A percentile compares a stretch with the other conserved stretches of the same genome.
Conservation (phyloP, 1,140 invertebrate genomes). For the Drosophila guanche region DNA sequence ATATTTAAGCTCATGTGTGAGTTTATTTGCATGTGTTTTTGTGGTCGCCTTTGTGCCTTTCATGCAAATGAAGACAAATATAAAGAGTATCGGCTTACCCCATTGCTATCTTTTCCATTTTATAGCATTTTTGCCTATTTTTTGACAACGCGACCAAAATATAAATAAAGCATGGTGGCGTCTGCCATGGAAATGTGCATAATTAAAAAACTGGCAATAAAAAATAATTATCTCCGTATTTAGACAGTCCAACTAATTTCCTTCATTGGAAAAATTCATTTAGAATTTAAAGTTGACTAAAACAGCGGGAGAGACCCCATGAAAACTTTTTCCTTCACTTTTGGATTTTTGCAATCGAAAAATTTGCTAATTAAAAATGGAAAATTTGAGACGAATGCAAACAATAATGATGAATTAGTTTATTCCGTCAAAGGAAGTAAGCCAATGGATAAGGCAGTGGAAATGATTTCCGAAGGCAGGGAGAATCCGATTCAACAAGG, state of each 20-base stretch:
- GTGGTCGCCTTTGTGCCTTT: constrained; percentile 9
- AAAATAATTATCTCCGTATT: constrained; percentile 11
- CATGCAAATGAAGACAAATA: constrained; percentile 56
- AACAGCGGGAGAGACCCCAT: background rate
- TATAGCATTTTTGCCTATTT: constrained; percentile 37
- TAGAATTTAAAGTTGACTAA: background rate
- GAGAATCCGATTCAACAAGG: background rate
- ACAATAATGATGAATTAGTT: constrained; percentile 12
- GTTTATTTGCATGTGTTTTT: constrained; percentile 4
- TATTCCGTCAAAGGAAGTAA: too few relatives aligned
- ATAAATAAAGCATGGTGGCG: constrained; percentile 9
- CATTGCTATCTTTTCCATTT: constrained; percentile 49
- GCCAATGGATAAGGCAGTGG: background rate
- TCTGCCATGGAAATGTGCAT: constrained; percentile 20
- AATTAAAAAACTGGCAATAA: constrained; percentile 41
- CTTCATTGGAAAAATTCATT: background rate
- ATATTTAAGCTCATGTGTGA: constrained; percentile 6
- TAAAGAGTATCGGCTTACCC: constrained; percentile 37
- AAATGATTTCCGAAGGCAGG: too few relatives aligned
- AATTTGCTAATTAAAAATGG: constrained; percentile 15
- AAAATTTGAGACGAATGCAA: constrained; percentile 3
- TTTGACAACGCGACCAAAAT: constrained; percentile 50
- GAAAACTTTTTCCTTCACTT: constrained; percentile 19
- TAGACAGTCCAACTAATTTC: constrained; percentile 2
- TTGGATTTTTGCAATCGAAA: constrained; percentile 1